These are phyloP conservation scores for Numida meleagris DNA, from an alignment of 2,113 vertebrate genomes.

Conservation along the genomic window DNA sequence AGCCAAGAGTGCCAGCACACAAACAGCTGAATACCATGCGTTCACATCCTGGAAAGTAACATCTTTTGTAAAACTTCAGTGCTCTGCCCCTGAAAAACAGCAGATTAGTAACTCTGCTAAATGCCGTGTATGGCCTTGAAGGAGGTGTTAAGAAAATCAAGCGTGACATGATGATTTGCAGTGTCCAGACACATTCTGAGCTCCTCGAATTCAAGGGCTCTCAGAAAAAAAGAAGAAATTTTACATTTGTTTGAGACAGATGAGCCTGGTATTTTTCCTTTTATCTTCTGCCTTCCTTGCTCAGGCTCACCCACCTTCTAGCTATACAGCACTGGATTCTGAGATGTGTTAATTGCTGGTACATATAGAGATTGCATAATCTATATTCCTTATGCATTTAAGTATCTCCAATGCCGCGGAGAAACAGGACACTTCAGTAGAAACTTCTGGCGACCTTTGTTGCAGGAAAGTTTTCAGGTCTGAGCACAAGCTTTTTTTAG, in stretches of 20 bases:
- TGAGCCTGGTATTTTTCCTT: not conserved
- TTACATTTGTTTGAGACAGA: not conserved
- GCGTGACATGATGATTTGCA: not conserved
- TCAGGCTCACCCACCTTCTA: not conserved
- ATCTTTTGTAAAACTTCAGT: not conserved
- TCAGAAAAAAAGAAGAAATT: not conserved
- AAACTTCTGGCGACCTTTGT: slow-evolving; percentile 30
- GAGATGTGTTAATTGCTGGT: not conserved
- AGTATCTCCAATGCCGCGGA: not conserved
- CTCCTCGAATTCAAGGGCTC: not conserved
- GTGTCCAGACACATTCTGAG: not conserved
- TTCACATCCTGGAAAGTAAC: not conserved
- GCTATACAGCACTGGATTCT: not conserved
- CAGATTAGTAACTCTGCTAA: not conserved
- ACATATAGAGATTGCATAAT: not conserved
- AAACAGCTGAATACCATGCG: not conserved
- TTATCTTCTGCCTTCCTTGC: not conserved
- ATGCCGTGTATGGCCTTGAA: not conserved
- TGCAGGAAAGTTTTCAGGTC: not conserved
- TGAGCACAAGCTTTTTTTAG: slow-evolving; percentile 18
- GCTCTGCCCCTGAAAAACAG: not conserved
- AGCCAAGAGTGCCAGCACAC: not conserved
- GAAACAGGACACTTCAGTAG: not conserved
- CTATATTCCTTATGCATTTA: not conserved
- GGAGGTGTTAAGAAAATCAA: not conserved